Base-by-base conservation (phyloP, 2,888 invertebrate genomes). In the Pollenia angustigena region DNA sequence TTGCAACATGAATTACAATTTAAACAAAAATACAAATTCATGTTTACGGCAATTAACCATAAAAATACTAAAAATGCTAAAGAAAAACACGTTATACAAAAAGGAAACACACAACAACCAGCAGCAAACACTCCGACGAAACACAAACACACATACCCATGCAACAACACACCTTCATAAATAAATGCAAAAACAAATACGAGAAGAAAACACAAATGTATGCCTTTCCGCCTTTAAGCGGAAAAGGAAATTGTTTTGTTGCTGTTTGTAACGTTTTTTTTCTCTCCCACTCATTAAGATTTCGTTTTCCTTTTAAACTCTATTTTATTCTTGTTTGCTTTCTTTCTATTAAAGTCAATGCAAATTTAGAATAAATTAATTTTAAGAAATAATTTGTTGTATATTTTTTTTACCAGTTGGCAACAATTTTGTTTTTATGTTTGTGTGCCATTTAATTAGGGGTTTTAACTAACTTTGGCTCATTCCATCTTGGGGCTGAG, bases 161-260 rank as follows among this genome's bases (percentile, higher is more conserved):
- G 40, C 40, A 18, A 8, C 58, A 32, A 32, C 32, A 32, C 32
- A 32, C 32, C 32, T 32, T 6, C 12, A 6, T 44, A 74, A 58
- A 60, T 11, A 60, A 46, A 58, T 58, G 2, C 23, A 23, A 60
- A 58, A 12, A 79, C 66, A 50, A 48, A 40, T 32, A 32, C 32
- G 32, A 32, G 4, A 32, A 32, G 4, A 32, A 50, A 42, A 74
- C 48, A 74, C 56, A 82, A 80, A 75, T 64, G 56, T 80, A 75
- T 83, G 46, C 54, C 60, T 86, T 80, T 82, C 48, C 75, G 69
- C 50, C 79, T 44, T 46, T 14, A 64, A 80, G 74, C 62, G 82
- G 80, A 86, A 86, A 83, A 58, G 83, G 86, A 86, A 86, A 83
- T 86, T 80, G 71, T 75, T 75, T 80, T 83, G 64, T 52, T 80